Base-by-base conservation (phyloP, 2,888 invertebrate species). In the Pomacea canaliculata region DNA sequence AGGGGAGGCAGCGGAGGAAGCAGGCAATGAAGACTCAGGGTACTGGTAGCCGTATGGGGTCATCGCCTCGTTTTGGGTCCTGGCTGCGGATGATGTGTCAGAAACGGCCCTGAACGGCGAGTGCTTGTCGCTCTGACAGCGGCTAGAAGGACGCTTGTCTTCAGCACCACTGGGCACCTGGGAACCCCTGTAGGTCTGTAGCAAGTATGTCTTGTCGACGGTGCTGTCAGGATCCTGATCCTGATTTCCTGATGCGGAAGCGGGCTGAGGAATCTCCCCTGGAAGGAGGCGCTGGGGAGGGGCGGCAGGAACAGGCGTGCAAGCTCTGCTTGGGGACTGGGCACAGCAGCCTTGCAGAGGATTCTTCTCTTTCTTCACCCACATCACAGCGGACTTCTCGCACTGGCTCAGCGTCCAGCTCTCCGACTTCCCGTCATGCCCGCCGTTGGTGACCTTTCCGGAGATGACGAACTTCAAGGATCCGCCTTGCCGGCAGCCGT, bases 321-420 rank as follows among this genome's bases (percentile, higher is more conserved):
- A 48, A 18, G 13, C 37, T 46, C 49, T 46, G 68, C 7, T 19
- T 49, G 49, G 48, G 3, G 68, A 49, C 48, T 19, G 18, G n/a
- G 18, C 18, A 48, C 7, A n/a, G 18, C 68, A 13, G 7, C 10
- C 68, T 3, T 51, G 63, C 67, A 56, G 19, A 16, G 37, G 12
- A 37, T 37, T 37, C 23, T 66, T 66, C 60, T 68, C 73, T 18
- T 56, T 59, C 46, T 73, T 73, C 19, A 73, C 56, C 67, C 63
- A 71, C 46, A 46, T 16, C 69, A 49, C 19, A 1, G n/a, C 19
- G 16, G 69, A 46, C 23, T 46, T 49, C n/a, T 69, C 49, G 10
- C 37, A n/a, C 23, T 19, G 16, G 19, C 37, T 19, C 7, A 51
- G 7, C 16, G 46, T 5, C 60, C 18, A 13, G 9, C 37, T 12